Conservation (phyloP, 2,888 invertebrate species). For the Dioctria linearis region DNA sequence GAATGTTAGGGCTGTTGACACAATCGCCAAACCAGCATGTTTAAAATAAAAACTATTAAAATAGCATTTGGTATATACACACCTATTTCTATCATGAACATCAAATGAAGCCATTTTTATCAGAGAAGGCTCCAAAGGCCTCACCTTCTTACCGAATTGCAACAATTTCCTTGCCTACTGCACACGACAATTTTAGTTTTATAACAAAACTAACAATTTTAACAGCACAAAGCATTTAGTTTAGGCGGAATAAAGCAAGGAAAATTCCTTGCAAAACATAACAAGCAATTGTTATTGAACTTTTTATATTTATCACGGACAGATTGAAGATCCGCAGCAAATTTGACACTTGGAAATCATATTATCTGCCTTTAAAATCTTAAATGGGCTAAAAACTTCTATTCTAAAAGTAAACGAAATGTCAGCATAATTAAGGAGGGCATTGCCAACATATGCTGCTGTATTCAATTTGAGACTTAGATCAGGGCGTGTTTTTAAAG, state of each 20-base stretch:
- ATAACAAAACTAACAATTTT: background rate
- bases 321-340: background rate
- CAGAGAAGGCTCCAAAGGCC: background rate
- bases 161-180: background rate
- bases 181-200: background rate
- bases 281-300: background rate
- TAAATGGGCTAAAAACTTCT: background rate
- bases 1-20: too few relatives aligned
- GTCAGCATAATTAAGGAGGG: background rate
- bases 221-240: background rate
- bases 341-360: constrained; percentile 34
- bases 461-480: too few relatives aligned
- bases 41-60: too few relatives aligned
- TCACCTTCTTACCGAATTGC: background rate
- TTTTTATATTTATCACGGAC: background rate
- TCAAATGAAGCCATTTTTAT: constrained; percentile 68
- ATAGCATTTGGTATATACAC: constrained; percentile 40
- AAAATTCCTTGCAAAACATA: constrained; percentile 4
- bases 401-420: too few relatives aligned
- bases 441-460: background rate
- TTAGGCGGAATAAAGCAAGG: background rate
- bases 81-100: constrained; percentile 68
- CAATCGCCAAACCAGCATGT: background rate
- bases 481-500: too few relatives aligned
- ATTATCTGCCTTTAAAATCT: background rate